Conservation (phyloP, 2,888 invertebrate genomes). For the Drosophila vallismaia region DNA sequence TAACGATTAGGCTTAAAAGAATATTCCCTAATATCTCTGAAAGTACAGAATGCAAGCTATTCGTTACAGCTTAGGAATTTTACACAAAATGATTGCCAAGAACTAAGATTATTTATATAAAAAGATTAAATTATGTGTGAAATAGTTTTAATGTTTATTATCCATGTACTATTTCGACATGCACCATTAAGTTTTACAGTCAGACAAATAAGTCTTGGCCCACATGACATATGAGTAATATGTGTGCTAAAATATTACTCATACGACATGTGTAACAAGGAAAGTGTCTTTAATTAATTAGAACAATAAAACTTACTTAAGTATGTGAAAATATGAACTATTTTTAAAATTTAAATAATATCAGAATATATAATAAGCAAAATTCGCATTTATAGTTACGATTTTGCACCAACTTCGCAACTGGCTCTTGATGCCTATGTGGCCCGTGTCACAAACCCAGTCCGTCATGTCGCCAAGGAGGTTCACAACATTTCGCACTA, state of each 20-base stretch:
- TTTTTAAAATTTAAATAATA: neutral
- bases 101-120: neutral
- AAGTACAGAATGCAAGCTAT: neutral
- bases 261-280: constrained; percentile 19
- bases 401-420: constrained; percentile 84
- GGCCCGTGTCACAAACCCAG: constrained; percentile 87
- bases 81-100: neutral
- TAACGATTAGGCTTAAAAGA: neutral
- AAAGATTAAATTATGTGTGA: neutral
- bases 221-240: constrained; percentile 4
- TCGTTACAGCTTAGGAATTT: no score
- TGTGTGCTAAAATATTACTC: constrained; percentile 5
- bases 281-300: neutral
- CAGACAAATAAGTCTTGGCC: neutral
- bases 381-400: constrained; percentile 55
- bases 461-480: constrained; percentile 87
- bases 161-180: neutral
- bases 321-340: neutral
- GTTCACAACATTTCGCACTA: constrained; percentile 88
- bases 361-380: neutral
- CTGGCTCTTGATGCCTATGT: constrained; percentile 88
- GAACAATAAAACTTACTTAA: neutral
- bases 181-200: neutral
- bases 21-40: neutral
- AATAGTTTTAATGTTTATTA: neutral